These are phyloP conservation scores for Heterotis niloticus DNA, from an alignment of 2,113 vertebrate genomes.

Conservation along the genomic window DNA sequence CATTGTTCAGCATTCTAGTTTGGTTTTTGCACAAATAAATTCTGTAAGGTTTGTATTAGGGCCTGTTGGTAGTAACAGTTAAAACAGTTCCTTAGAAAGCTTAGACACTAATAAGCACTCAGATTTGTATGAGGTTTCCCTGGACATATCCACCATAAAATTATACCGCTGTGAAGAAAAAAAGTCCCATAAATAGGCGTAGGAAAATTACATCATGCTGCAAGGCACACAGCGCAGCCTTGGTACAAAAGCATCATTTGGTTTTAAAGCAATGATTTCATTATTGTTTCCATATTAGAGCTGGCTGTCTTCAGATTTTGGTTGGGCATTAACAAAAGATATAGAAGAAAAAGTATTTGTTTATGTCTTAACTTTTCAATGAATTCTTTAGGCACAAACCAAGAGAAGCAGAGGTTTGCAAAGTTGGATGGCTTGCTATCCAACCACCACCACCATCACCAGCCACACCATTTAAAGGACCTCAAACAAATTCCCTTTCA, in stretches of 20 bases:
- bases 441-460: too few species aligned
- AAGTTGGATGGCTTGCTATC: too few species aligned
- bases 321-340: not conserved
- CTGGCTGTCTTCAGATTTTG: not conserved
- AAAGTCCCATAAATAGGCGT: slow-evolving; percentile 28
- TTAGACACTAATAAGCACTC: slow-evolving; percentile 28
- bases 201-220: slow-evolving; percentile 39
- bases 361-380: too few species aligned
- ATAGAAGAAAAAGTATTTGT: too few species aligned
- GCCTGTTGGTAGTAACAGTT: not conserved
- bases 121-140: slow-evolving; percentile 15
- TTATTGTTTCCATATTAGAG: not conserved
- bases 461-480: too few species aligned
- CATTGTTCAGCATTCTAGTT: not conserved
- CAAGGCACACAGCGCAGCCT: slow-evolving; percentile 23
- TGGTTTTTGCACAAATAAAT: not conserved
- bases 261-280: not conserved
- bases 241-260: slow-evolving; percentile 21
- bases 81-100: slow-evolving; percentile 1
- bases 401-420: too few species aligned
- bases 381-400: too few species aligned
- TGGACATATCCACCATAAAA: slow-evolving; percentile 31
- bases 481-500: too few species aligned
- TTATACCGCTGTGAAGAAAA: slow-evolving; percentile 16
- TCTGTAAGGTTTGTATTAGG: not conserved